Base-by-base conservation (phyloP, 2,888 invertebrate genomes). In the Drosophila subsilvestris region DNA sequence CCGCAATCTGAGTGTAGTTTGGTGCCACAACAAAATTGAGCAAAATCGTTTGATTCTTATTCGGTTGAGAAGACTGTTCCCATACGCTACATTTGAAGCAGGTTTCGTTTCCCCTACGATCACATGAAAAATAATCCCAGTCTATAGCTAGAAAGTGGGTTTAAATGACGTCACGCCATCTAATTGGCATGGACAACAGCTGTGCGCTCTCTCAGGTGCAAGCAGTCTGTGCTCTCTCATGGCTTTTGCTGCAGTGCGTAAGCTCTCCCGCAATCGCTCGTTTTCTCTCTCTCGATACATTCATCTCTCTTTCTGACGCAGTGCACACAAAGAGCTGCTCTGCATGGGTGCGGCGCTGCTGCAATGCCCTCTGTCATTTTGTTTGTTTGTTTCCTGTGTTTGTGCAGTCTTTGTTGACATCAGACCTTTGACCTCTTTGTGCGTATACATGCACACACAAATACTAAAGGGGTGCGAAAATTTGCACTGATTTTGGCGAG, bases 351-450 rank as follows among this genome's bases (percentile, higher is more conserved):
- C 70, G 59, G 49, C 45, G 20, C 9, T 68, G 59, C 67, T 68
- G 68, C 68, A 68, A 42, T 68, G 68, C 68, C 68, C 53, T 70
- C 60, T 54, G 25, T 50, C 44, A 7, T 68, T 18, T 51, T 45
- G 12, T 43, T 59, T 69, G 50, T 48, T 67, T 67, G 66, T 68
- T 68, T 51, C 25, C 45, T 48, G 22, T 53, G 51, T 53, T 51
- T 53, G 37, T 60, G 71, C 53, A 60, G 43, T 53, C 58, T 60
- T 70, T 60, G 53, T 70, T 53, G 48, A 63, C 56, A 57, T 57
- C 37, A 74, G 82, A 87, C 73, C 87, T 83, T 83, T 83, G 82
- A 83, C 87, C 82, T 79, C 85, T 47, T 59, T 49, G 67, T 47
- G 60, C 62, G 49, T 59, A 48, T 44, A 59, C 53, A 65, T 18